Evolutionary conservation across 1,140 invertebrate species (phyloP).

Genomic region (Dinoponera quadriceps): DNA sequence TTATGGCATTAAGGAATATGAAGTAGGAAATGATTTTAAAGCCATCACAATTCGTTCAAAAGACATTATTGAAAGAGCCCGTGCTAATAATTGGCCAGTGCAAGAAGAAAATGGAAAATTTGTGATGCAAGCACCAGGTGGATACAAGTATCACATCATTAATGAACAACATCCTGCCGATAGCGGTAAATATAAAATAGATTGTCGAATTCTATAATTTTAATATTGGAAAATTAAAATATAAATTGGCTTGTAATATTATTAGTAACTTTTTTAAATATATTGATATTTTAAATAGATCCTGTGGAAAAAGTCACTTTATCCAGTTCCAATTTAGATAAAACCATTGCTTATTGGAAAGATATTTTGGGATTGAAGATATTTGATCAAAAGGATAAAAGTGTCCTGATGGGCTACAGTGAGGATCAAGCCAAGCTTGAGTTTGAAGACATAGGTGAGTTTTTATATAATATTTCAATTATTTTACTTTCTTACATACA

Average conservation of each 20-base stretch:
- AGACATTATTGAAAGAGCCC: constrained; percentile 91
- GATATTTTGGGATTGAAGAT: constrained; percentile 91
- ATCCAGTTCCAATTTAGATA: constrained; percentile 91
- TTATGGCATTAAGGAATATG: constrained; percentile 95
- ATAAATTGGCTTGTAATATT: constrained; percentile 29
- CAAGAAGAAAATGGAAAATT: constrained; percentile 87
- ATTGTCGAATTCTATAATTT: constrained; percentile 46
- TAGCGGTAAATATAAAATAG: constrained; percentile 84
- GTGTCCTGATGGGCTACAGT: constrained; percentile 89
- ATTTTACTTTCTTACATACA: constrained; percentile 2
- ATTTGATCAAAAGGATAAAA: constrained; percentile 87
- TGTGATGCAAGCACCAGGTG: constrained; percentile 93
- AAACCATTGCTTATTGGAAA: constrained; percentile 94
- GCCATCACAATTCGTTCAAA: constrained; percentile 94
- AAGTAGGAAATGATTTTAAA: constrained; percentile 95
- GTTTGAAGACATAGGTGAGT: constrained; percentile 89
- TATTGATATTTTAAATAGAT: constrained; percentile 86
- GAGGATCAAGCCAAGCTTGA: constrained; percentile 92
- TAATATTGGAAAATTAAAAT: constrained; percentile 46
- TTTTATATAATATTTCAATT: neutral
- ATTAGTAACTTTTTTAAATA: constrained; percentile 18
- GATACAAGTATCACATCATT: constrained; percentile 94
- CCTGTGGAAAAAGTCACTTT: constrained; percentile 93
- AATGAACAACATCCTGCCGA: constrained; percentile 89
- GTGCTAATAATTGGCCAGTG: constrained; percentile 88